These are phyloP conservation scores for Tor tambroides DNA, from an alignment of 2,113 vertebrate species.

Conservation along the genomic window DNA sequence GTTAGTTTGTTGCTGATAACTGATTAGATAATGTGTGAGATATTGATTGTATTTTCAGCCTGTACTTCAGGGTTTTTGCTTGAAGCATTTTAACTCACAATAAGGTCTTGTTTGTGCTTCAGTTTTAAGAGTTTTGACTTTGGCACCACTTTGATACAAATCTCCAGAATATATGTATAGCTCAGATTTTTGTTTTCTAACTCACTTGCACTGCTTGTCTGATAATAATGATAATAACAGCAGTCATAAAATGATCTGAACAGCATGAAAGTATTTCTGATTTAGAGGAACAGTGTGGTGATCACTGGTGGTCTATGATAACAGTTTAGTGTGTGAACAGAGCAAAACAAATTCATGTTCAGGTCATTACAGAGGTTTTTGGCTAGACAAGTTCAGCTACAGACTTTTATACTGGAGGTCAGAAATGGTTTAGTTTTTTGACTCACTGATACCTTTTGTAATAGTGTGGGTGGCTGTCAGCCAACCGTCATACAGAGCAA, in stretches of 20 bases:
- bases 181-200: too few relatives aligned
- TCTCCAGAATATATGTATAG: too few relatives aligned
- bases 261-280: neutral
- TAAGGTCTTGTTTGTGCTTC: too few relatives aligned
- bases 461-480: conserved; percentile 30
- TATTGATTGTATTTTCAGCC: too few relatives aligned
- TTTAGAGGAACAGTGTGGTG: neutral
- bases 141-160: too few relatives aligned
- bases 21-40: too few relatives aligned
- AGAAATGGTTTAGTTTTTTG: neutral
- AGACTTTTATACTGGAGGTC: neutral
- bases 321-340: neutral
- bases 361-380: neutral
- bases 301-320: neutral
- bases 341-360: neutral
- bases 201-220: too few relatives aligned
- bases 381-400: neutral
- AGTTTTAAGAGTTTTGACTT: too few relatives aligned
- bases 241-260: neutral
- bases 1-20: too few relatives aligned
- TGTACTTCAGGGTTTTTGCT: too few relatives aligned
- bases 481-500: neutral
- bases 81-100: too few relatives aligned
- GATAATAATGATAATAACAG: too few relatives aligned
- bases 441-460: neutral